Base-by-base conservation (phyloP, 2,797 vertebrate species). In the Bradypodion ventrale region DNA sequence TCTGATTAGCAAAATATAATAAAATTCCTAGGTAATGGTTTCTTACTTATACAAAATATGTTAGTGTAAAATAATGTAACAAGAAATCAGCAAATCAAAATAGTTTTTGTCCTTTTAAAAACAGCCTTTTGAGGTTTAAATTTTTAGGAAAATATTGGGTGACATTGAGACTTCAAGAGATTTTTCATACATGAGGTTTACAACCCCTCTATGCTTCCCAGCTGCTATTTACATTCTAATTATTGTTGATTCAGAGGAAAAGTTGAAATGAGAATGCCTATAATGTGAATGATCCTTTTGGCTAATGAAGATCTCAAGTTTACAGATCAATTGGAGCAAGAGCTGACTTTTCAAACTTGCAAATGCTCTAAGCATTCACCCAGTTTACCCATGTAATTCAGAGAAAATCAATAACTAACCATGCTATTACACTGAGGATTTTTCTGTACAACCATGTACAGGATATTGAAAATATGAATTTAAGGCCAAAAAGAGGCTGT, bases 141-240 rank as follows among this genome's bases (percentile, higher is more conserved):
- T 46, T 21, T 29, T 74, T 68, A 72, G 70, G 66, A 52, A 84
- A 88, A 74, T 74, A 83, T 63, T 78, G 37, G 3, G 82, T 35
- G 37, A 8, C 65, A 6, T 13, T 46, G 16, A 23, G 80, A 16
- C 1, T 35, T 4, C 65, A 19, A 40, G 37, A 16, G 7, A 12
- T 68, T 59, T 59, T 60, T 29, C 49, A 42, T 56, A 42, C 8
- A 32, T 59, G 12, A 27, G 27, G 0, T n/a, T 78, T 35, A 37
- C 60, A 60, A 59, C 37, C 5, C 21, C 62, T 16, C 21, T 76
- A n/a, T 21, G 27, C 9, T 8, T 56, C 32, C 32, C 65, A 6
- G 16, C 13, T 37, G 60, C 35, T 75, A 63, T 75, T 75, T 56
- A 21, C 21, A 6, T n/a, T 23, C 16, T 75, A 32, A 52, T 35